These are phyloP conservation scores for Octonoba sinensis DNA, from an alignment of 2,888 invertebrate genomes.

Conservation along the genomic window DNA sequence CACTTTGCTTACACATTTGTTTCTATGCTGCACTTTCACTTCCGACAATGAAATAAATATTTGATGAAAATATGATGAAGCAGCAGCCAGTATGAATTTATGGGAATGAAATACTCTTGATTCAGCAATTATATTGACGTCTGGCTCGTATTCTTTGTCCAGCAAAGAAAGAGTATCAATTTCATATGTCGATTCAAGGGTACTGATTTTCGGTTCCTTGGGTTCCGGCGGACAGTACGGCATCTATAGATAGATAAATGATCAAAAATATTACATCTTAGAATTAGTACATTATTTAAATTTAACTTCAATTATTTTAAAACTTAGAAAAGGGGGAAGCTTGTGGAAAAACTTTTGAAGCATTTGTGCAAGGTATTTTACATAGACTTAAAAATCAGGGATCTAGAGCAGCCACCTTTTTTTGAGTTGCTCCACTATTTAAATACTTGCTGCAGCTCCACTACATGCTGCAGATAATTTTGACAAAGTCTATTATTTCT, in stretches of 20 bases:
- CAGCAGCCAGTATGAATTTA: constrained; percentile 85
- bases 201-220: constrained; percentile 82
- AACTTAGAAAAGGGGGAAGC: no score
- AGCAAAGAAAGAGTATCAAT: constrained; percentile 85
- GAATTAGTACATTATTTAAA: no score
- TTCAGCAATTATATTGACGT: constrained; percentile 85
- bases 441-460: no score
- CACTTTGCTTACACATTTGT: not conserved
- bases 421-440: no score
- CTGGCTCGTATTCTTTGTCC: constrained; percentile 84
- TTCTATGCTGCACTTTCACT: constrained; percentile 66
- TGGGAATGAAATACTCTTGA: constrained; percentile 85
- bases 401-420: no score
- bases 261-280: not conserved
- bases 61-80: constrained; percentile 78
- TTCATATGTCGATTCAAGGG: constrained; percentile 82
- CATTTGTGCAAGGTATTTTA: no score
- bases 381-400: no score
- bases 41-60: constrained; percentile 71
- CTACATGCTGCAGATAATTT: no score
- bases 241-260: constrained; percentile 74
- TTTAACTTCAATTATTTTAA: no score
- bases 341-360: no score
- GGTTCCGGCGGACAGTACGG: constrained; percentile 94
- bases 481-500: no score